A percentile compares a stretch with the other conserved stretches of the same genome.
phyloP scores from a whole-genome alignment of 2,113 vertebrate genomes.

The Mola mola region DNA sequence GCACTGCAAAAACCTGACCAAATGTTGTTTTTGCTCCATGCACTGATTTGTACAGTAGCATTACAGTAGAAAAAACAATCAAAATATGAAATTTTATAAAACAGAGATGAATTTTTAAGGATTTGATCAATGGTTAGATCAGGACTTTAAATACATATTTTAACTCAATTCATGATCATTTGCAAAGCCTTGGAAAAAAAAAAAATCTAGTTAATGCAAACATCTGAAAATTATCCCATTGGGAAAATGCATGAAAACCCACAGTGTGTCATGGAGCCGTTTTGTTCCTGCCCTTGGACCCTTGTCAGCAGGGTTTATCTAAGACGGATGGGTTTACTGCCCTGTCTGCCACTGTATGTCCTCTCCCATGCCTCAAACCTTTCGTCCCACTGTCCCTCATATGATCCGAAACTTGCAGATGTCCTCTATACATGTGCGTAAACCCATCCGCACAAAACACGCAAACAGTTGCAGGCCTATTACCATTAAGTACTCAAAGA shows the following conservation, averaged over 20 bases:
- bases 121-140: no score
- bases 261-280: constrained; percentile 52
- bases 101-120: no score
- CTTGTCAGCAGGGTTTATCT: constrained; percentile 69
- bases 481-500: constrained; percentile 43
- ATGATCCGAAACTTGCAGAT: constrained; percentile 30
- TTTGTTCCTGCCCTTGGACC: constrained; percentile 49
- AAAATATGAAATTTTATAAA: no score
- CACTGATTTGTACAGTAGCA: no score
- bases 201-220: constrained; percentile 2
- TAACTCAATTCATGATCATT: no score
- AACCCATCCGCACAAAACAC: constrained; percentile 24
- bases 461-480: constrained; percentile 52
- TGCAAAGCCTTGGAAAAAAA: background rate
- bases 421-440: constrained; percentile 25
- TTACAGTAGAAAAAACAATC: no score
- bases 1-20: no score
- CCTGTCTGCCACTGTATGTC: constrained; percentile 65
- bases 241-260: constrained; percentile 9
- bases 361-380: constrained; percentile 59
- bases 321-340: constrained; percentile 71
- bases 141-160: no score
- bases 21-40: no score
- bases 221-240: constrained; percentile 5
- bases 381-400: constrained; percentile 45